Evolutionary conservation across 2,113 vertebrate species (phyloP).

Genomic region (Kryptolebias marmoratus): DNA sequence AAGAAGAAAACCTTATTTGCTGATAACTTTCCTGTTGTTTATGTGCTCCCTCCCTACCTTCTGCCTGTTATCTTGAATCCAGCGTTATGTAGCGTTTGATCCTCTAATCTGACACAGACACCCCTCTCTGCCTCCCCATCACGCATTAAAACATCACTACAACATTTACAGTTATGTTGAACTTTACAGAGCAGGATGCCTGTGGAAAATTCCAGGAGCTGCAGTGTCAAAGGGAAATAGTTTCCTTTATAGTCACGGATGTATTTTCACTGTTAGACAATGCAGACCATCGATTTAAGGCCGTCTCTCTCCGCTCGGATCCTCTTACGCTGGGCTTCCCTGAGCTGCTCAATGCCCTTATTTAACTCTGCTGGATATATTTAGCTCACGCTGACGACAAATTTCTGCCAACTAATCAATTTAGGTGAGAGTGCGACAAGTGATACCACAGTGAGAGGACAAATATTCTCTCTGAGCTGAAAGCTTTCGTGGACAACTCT

Average conservation of each 20-base stretch:
- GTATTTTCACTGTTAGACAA: conserved; percentile 82
- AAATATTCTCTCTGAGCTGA: conserved; percentile 44
- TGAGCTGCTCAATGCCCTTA: conserved; percentile 80
- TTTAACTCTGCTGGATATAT: conserved; percentile 82
- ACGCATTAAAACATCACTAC: conserved; percentile 37
- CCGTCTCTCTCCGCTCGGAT: conserved; percentile 62
- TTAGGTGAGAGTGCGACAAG: conserved; percentile 72
- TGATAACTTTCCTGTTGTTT: not conserved
- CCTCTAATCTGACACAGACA: not conserved
- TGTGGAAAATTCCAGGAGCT: conserved; percentile 80
- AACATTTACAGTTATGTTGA: conserved; percentile 67
- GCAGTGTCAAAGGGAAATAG: conserved; percentile 78
- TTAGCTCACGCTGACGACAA: conserved; percentile 77
- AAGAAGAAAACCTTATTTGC: conserved; percentile 25
- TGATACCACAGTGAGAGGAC: conserved; percentile 61
- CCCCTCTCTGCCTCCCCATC: conserved; percentile 19
- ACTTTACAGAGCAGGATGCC: conserved; percentile 61
- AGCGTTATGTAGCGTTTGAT: not conserved
- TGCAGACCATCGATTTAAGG: conserved; percentile 73
- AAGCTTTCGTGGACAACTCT: conserved; percentile 13
- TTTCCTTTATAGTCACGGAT: conserved; percentile 81
- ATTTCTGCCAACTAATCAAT: conserved; percentile 81
- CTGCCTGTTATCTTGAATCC: not conserved
- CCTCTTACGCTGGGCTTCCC: conserved; percentile 81
- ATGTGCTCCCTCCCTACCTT: not conserved